phyloP scores from a whole-genome alignment of 2,113 vertebrate species.

The Martes martes region DNA sequence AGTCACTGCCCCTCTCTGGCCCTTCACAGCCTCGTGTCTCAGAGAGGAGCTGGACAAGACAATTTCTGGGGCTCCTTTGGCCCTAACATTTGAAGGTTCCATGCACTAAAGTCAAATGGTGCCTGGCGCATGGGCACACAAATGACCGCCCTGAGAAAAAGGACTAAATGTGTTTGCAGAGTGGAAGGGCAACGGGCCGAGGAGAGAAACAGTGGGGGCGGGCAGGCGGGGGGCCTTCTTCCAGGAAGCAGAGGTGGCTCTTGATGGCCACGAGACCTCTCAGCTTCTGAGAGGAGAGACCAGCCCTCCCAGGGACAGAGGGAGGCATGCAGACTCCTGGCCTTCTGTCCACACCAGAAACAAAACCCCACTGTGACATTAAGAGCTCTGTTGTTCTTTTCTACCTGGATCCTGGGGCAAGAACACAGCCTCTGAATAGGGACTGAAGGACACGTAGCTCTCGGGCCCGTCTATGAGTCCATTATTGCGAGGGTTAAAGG shows the following conservation, averaged over 20 bases:
- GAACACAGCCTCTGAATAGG: slow-evolving; percentile 59
- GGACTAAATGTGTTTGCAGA: background rate
- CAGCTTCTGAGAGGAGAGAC: background rate
- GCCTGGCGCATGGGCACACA: background rate
- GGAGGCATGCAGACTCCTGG: accelerated
- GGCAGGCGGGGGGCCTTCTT: background rate
- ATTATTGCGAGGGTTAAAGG: background rate
- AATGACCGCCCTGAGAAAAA: background rate
- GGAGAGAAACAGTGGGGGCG: accelerated
- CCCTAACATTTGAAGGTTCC: background rate
- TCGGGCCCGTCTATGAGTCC: slow-evolving; percentile 57
- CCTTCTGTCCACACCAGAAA: background rate
- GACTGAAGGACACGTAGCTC: slow-evolving; percentile 81
- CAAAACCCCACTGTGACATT: background rate
- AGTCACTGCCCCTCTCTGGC: background rate
- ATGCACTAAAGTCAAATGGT: background rate
- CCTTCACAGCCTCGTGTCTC: background rate
- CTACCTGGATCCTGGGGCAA: slow-evolving; percentile 85
- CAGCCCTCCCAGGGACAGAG: too few relatives aligned
- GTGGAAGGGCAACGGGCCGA: background rate
- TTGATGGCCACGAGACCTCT: background rate
- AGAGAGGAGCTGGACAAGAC: background rate
- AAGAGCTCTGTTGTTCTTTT: background rate
- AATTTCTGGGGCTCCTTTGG: background rate
- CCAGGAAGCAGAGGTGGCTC: background rate